A percentile compares a stretch with the other conserved stretches of the same genome.
Evolutionary conservation across 1,140 invertebrate species (phyloP).

Genomic region (Halesus radiatus): DNA sequence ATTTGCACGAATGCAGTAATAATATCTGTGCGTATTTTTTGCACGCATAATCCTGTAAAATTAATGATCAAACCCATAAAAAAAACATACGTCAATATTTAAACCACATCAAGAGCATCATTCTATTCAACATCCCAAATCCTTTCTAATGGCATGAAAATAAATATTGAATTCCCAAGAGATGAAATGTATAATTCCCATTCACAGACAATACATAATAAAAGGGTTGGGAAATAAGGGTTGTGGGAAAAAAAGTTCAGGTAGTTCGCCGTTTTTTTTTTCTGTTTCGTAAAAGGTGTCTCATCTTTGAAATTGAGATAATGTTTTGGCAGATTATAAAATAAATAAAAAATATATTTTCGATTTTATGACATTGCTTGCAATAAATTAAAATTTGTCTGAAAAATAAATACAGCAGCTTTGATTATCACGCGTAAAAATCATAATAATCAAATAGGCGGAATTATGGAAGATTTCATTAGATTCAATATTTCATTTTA

Average conservation of each 20-base stretch:
- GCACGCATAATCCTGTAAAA: background rate
- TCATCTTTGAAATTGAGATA: background rate
- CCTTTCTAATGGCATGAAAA: slow-evolving; percentile 51
- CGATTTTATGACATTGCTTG: no score
- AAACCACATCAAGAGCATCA: slow-evolving; percentile 23
- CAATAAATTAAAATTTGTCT: no score
- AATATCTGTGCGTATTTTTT: no score
- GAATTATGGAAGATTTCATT: no score
- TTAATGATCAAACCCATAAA: slow-evolving; percentile 15
- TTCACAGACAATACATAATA: slow-evolving; percentile 33
- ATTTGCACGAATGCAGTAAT: no score
- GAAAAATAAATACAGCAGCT: no score
- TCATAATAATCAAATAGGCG: no score
- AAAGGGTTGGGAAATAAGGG: slow-evolving; percentile 18
- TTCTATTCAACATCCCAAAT: slow-evolving; percentile 30
- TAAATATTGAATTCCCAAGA: slow-evolving; percentile 48
- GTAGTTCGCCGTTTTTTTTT: background rate
- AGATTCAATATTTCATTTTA: no score
- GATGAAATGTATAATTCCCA: slow-evolving; percentile 41
- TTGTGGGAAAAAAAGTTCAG: background rate
- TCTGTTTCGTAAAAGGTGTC: background rate
- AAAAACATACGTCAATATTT: slow-evolving; percentile 7
- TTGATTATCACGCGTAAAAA: no score
- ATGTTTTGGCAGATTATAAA: background rate
- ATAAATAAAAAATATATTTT: no score